Evolutionary conservation across 2,113 vertebrate species (phyloP), one percentile per base, ranked within the genome.

Genomic region (Channa argus): DNA sequence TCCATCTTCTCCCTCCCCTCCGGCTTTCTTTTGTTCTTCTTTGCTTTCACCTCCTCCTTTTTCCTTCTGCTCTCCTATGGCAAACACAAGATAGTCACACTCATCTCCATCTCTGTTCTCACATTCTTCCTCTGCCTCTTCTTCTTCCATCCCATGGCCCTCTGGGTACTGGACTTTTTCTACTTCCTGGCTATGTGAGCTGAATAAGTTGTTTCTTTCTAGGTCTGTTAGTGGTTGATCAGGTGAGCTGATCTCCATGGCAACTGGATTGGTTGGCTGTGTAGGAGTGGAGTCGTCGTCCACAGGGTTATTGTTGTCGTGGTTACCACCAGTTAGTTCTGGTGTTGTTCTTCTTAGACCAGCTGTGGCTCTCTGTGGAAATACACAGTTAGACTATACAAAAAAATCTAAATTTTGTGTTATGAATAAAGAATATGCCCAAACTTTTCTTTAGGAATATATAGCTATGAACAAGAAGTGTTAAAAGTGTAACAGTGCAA

Each of bases 281-380:
- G 55, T 3, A 39, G 74, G 36, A 44, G 38, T 45, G 4, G 61
- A n/a, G 46, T 63, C 52, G 49, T 70, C 3, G 72, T 62, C 51
- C 11, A 14, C 50, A 1, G 60, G 45, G 63, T 68, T 66, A 15
- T 3, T 9, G 82, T 78, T 46, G 71, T 72, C 52, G 8, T 73
- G 73, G 84, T 64, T 87, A 73, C 76, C 51, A 39, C 88, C 89
- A 1, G 83, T 86, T 12, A 90, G 84, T 64, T 92, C 90, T 37
- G 73, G 63, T 60, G 82, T 61, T 8, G 80, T 67, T 70, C 87
- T 87, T 53, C 86, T 73, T 4, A 92, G 67, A 36, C 90, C 90
- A 43, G 89, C 59, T 65, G 90, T 90, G 33, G 89, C 90, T 87
- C 90, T 88, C 90, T 92, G 77, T 66, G 50, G 52, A 78, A 5